Conservation (phyloP, 1,140 invertebrate species). For the Drosophila watanabei region DNA sequence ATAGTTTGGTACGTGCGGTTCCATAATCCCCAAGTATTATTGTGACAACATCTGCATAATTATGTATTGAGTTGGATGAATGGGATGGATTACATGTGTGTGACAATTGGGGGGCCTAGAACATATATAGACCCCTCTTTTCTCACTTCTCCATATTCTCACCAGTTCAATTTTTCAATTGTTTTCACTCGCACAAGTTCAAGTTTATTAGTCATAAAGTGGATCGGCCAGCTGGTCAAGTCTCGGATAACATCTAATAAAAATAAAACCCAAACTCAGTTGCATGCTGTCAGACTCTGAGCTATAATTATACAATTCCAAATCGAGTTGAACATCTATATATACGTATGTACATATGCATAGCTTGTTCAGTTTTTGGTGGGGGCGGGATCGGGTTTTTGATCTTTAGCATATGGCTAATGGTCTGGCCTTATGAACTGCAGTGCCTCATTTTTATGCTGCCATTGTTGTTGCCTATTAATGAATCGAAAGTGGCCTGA, state of each 20-base stretch:
- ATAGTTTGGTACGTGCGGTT: slow-evolving; percentile 42
- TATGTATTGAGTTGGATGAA: slow-evolving; percentile 13
- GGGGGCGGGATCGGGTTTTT: slow-evolving; percentile 51
- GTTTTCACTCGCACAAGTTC: slow-evolving; percentile 64
- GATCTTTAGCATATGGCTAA: slow-evolving; percentile 76
- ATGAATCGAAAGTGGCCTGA: slow-evolving; percentile 40
- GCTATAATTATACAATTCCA: slow-evolving; percentile 74
- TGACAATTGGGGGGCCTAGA: slow-evolving; percentile 26
- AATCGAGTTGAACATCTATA: slow-evolving; percentile 49
- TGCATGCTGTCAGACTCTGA: slow-evolving; percentile 29
- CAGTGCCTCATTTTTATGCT: slow-evolving; percentile 45
- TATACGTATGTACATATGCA: background rate
- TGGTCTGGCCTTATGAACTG: slow-evolving; percentile 43
- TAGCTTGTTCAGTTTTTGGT: slow-evolving; percentile 14
- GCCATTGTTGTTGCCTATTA: slow-evolving; percentile 12
- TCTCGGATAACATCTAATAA: slow-evolving; percentile 76
- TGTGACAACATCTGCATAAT: slow-evolving; percentile 48
- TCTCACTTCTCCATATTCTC: slow-evolving; percentile 12
- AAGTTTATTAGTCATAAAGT: slow-evolving; percentile 75
- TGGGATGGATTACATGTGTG: slow-evolving; percentile 42
- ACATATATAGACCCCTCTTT: background rate
- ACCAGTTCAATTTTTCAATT: slow-evolving; percentile 49
- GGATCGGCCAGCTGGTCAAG: slow-evolving; percentile 58
- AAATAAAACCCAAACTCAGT: slow-evolving; percentile 51
- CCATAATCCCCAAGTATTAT: slow-evolving; percentile 47